Percentiles rank a stretch among this genome's conserved stretches.
These are phyloP conservation scores for Aspidoscelis tigris DNA, from an alignment of 2,113 vertebrate genomes.

Conservation along the genomic window DNA sequence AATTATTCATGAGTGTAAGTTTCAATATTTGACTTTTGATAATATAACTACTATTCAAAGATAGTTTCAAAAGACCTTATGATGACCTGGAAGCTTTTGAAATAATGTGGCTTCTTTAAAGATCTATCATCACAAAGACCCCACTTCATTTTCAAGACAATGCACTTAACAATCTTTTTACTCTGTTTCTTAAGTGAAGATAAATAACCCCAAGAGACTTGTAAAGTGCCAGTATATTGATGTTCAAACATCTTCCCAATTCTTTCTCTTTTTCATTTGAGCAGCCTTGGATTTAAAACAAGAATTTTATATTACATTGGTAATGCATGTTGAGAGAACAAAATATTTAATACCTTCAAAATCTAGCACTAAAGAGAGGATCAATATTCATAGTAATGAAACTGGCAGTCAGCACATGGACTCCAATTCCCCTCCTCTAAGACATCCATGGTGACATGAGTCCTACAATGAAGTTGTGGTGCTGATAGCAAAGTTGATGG, in stretches of 20 bases:
- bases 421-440: too few species aligned
- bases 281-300: not conserved
- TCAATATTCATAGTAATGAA: too few species aligned
- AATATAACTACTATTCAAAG: too few species aligned
- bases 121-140: not conserved
- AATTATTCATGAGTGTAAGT: too few species aligned
- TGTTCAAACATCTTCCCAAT: conserved; percentile 70
- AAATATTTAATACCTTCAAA: conserved; percentile 41
- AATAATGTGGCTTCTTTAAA: conserved; percentile 39
- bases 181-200: conserved; percentile 63
- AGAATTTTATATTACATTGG: conserved; percentile 12
- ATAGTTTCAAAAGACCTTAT: conserved; percentile 53
- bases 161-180: conserved; percentile 55
- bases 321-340: not conserved
- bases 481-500: too few species aligned
- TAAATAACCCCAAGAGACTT: conserved; percentile 58
- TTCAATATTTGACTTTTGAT: too few species aligned
- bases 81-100: conserved; percentile 47
- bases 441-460: too few species aligned
- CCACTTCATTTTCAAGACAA: not conserved
- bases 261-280: conserved; percentile 20
- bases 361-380: too few species aligned
- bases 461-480: too few species aligned
- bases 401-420: too few species aligned
- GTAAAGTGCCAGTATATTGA: conserved; percentile 75